These are phyloP conservation scores for Gonocerus acuteangulatus DNA, from an alignment of 2,888 invertebrate genomes.

Conservation along the genomic window DNA sequence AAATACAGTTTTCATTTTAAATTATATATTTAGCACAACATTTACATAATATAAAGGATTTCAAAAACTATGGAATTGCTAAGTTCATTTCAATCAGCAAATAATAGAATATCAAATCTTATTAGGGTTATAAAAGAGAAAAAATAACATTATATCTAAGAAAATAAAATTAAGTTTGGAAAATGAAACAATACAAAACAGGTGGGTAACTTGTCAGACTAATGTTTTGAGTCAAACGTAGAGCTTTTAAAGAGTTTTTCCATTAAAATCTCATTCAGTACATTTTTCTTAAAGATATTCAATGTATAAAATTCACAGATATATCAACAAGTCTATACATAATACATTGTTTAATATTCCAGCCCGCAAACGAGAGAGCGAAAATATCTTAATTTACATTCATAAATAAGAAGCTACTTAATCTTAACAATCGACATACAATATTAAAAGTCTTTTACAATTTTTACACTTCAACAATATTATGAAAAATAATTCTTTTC, in stretches of 20 bases:
- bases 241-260: background rate
- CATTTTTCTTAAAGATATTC: background rate
- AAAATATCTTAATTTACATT: slow-evolving; percentile 18
- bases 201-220: slow-evolving; percentile 17
- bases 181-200: slow-evolving; percentile 12
- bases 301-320: slow-evolving; percentile 26
- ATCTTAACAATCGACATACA: background rate
- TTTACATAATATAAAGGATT: slow-evolving; percentile 9
- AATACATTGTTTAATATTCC: slow-evolving; percentile 20
- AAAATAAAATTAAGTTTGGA: no score
- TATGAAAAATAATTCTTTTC: background rate
- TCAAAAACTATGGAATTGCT: background rate
- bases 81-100: background rate
- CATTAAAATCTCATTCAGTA: background rate
- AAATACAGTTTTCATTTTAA: background rate
- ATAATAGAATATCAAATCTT: background rate
- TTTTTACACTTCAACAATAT: background rate
- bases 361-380: slow-evolving; percentile 22
- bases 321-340: slow-evolving; percentile 26
- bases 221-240: slow-evolving; percentile 4
- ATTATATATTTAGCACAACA: slow-evolving; percentile 17
- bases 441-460: background rate
- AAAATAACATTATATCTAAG: no score
- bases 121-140: no score
- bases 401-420: slow-evolving; percentile 11